These are phyloP conservation scores for Muscicapa comitata DNA, from an alignment of 2,797 vertebrate genomes.

Conservation along the genomic window DNA sequence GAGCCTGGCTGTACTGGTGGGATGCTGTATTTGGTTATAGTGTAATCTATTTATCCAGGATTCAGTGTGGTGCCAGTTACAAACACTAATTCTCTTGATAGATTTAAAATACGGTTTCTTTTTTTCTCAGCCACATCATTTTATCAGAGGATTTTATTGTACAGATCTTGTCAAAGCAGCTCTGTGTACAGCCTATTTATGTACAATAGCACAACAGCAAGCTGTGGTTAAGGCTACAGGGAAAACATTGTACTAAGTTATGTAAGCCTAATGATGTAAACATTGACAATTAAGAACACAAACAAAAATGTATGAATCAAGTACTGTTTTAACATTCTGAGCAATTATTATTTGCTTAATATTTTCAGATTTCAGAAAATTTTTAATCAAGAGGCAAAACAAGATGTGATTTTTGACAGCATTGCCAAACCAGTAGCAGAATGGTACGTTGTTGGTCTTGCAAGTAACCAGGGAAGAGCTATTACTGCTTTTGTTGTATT, in stretches of 20 bases:
- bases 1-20: constrained; percentile 19
- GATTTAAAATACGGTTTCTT: constrained; percentile 58
- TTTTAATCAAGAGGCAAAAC: constrained; percentile 88
- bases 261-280: constrained; percentile 73
- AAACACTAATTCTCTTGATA: constrained; percentile 69
- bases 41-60: constrained; percentile 61
- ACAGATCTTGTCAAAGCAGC: constrained; percentile 73
- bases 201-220: constrained; percentile 57
- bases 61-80: constrained; percentile 58
- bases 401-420: constrained; percentile 91
- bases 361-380: constrained; percentile 90
- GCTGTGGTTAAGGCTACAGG: constrained; percentile 66
- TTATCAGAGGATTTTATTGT: constrained; percentile 76
- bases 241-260: constrained; percentile 73
- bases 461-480: neutral
- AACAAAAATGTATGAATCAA: constrained; percentile 63
- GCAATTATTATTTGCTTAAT: constrained; percentile 59
- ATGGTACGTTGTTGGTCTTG: constrained; percentile 80
- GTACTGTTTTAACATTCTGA: constrained; percentile 55
- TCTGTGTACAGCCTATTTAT: constrained; percentile 71
- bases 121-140: constrained; percentile 60
- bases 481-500: neutral
- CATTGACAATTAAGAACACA: constrained; percentile 46
- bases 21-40: constrained; percentile 28
- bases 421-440: constrained; percentile 94